A percentile compares a stretch with the other conserved stretches of the same genome.
These are phyloP conservation scores for Synaphobranchus kaupii DNA, from an alignment of 2,797 vertebrate species.

Conservation along the genomic window DNA sequence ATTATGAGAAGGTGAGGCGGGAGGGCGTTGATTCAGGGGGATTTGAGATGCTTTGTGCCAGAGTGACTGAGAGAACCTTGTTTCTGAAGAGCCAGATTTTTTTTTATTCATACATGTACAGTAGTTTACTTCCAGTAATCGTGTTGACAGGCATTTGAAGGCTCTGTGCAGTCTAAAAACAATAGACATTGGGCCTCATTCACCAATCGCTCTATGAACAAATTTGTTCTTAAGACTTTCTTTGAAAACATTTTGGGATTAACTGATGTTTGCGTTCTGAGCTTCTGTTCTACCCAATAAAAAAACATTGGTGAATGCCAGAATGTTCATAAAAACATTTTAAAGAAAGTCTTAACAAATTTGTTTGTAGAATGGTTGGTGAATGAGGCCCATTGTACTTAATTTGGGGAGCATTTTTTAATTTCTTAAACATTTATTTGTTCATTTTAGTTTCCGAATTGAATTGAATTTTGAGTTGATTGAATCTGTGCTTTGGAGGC, in stretches of 20 bases:
- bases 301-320: too few species aligned
- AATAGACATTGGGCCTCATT: background rate
- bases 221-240: too few species aligned
- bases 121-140: background rate
- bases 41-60: background rate
- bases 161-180: background rate
- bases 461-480: background rate
- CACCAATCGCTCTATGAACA: too few species aligned
- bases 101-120: background rate
- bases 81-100: background rate
- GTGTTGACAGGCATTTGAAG: background rate
- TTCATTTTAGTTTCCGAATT: background rate
- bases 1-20: slow-evolving; percentile 88
- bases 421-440: background rate
- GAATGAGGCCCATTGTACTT: too few species aligned
- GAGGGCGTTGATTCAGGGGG: background rate
- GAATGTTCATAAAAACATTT: too few species aligned
- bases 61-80: background rate
- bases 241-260: too few species aligned
- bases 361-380: too few species aligned
- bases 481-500: background rate
- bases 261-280: too few species aligned
- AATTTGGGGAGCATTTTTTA: background rate
- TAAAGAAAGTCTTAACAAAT: too few species aligned
- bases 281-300: too few species aligned